Conservation (phyloP, 64 coral and sea anemone genomes). For the Exaiptasia diaphana region DNA sequence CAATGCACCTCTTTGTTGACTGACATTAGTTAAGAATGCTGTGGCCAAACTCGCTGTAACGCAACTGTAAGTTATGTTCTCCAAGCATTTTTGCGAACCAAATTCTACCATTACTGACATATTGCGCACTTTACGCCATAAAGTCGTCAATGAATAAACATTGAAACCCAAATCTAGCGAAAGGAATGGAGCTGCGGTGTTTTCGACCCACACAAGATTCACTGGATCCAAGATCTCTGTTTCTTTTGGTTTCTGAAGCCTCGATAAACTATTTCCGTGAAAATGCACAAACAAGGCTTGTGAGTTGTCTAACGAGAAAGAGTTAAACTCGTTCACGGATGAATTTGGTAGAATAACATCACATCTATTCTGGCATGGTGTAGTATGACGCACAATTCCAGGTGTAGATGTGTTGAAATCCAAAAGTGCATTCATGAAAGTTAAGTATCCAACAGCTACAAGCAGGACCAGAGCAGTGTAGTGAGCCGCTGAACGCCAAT, state of each 20-base stretch:
- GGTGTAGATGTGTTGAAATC: too few species aligned
- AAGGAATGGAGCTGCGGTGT: neutral
- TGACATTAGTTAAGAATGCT: neutral
- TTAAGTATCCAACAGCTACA: too few species aligned
- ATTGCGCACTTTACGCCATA: neutral
- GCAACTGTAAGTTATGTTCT: neutral
- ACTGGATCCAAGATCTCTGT: neutral
- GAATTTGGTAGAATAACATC: neutral
- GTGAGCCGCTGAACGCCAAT: too few species aligned
- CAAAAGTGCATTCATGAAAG: too few species aligned
- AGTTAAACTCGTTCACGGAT: neutral
- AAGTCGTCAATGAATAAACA: neutral
- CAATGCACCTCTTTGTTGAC: neutral
- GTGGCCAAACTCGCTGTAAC: neutral
- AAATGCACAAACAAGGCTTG: neutral
- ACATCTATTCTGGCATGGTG: neutral
- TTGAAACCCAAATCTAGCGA: slow-evolving; percentile 4
- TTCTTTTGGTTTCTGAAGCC: neutral
- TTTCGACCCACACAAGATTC: neutral
- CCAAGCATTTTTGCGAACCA: neutral
- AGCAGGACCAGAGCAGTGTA: too few species aligned
- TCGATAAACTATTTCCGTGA: neutral
- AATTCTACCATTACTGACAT: neutral
- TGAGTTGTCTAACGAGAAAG: neutral
- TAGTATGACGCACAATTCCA: too few species aligned